These are phyloP conservation scores for Buteo buteo DNA, from an alignment of 2,113 vertebrate genomes.

Conservation along the genomic window DNA sequence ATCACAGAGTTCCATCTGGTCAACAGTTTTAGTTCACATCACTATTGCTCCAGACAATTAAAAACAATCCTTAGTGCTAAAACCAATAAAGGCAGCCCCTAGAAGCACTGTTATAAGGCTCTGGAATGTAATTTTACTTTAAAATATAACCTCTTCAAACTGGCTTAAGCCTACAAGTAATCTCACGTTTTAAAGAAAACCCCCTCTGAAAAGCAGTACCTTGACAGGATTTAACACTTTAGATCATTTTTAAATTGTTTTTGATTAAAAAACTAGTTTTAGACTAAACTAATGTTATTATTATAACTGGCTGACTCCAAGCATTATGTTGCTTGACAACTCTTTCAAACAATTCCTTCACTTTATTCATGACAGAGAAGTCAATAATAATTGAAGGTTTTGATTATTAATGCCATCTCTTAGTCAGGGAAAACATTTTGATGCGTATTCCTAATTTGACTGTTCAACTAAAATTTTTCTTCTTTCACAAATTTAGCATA, in stretches of 20 bases:
- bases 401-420: neutral
- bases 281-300: slow-evolving; percentile 9
- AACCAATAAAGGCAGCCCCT: slow-evolving; percentile 16
- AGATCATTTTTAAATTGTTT: slow-evolving; percentile 51
- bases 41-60: slow-evolving; percentile 56
- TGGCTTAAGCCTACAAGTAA: slow-evolving; percentile 51
- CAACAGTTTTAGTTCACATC: slow-evolving; percentile 55
- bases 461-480: neutral
- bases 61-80: slow-evolving; percentile 25
- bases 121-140: slow-evolving; percentile 33
- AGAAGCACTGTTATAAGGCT: neutral
- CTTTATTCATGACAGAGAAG: neutral
- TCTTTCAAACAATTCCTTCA: slow-evolving; percentile 31
- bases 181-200: slow-evolving; percentile 50
- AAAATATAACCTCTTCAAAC: slow-evolving; percentile 42
- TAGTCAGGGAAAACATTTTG: neutral
- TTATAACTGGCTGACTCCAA: slow-evolving; percentile 33
- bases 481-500: slow-evolving; percentile 3
- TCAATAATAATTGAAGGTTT: slow-evolving; percentile 49
- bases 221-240: slow-evolving; percentile 49
- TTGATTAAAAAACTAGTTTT: slow-evolving; percentile 59
- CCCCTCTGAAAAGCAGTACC: slow-evolving; percentile 8
- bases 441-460: neutral
- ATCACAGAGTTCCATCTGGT: slow-evolving; percentile 63
- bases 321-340: slow-evolving; percentile 29